A percentile compares a stretch with the other conserved stretches of the same genome.
These are phyloP conservation scores for Tachina lurida DNA, from an alignment of 2,888 invertebrate genomes.

Conservation along the genomic window DNA sequence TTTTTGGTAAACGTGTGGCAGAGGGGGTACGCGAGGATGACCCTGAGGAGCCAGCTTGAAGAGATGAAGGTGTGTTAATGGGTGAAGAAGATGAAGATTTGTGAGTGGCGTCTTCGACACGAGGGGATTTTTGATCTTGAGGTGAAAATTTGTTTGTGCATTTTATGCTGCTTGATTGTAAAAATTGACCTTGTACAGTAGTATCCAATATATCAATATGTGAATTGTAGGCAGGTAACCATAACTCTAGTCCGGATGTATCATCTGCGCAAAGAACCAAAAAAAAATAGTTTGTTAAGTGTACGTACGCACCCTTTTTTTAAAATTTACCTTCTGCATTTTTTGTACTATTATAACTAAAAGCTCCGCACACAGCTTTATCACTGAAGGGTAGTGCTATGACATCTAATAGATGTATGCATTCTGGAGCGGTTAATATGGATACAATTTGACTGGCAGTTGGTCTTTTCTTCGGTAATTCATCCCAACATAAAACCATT, in stretches of 20 bases:
- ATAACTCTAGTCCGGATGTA: constrained; percentile 87
- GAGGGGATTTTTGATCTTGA: constrained; percentile 73
- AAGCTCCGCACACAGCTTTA: constrained; percentile 86
- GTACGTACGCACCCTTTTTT: not conserved
- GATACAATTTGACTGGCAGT: constrained; percentile 97
- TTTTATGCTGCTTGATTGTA: constrained; percentile 85
- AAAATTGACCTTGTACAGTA: constrained; percentile 84
- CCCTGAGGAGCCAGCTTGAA: constrained; percentile 73
- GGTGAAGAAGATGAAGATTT: constrained; percentile 71
- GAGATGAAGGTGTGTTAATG: constrained; percentile 62
- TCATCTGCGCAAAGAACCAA: constrained; percentile 82
- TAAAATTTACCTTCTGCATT: constrained; percentile 81
- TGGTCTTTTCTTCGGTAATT: constrained; percentile 92
- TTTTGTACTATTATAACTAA: constrained; percentile 73
- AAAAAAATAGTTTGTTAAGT: not conserved
- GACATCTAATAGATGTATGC: constrained; percentile 92
- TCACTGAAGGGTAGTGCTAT: constrained; percentile 88
- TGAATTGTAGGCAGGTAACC: constrained; percentile 88
- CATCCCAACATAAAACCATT: constrained; percentile 98
- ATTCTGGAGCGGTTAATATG: constrained; percentile 95
- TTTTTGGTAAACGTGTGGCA: constrained; percentile 76
- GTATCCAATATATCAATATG: constrained; percentile 86
- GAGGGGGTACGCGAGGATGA: constrained; percentile 74
- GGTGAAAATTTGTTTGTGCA: constrained; percentile 78
- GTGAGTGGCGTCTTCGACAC: constrained; percentile 64